phyloP scores from a whole-genome alignment of 1,140 invertebrate species.

The Bombyx mandarina region DNA sequence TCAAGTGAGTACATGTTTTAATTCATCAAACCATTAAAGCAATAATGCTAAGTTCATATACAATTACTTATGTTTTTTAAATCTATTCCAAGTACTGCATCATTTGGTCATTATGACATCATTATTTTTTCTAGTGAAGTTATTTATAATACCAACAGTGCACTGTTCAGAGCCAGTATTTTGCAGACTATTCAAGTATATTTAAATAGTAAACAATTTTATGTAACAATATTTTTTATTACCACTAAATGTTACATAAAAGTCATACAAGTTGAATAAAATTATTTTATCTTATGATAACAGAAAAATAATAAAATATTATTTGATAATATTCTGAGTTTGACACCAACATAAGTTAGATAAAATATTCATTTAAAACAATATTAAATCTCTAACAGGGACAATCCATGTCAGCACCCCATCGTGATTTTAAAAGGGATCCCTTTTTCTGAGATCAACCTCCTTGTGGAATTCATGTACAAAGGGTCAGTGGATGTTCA shows the following conservation, averaged over 20 bases:
- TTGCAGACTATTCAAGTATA: slow-evolving; percentile 9
- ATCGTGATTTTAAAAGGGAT: slow-evolving; percentile 81
- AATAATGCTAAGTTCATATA: slow-evolving; percentile 10
- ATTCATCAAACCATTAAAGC: slow-evolving; percentile 10
- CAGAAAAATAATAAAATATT: slow-evolving; percentile 22
- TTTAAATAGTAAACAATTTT: slow-evolving; percentile 12
- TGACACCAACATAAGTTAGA: slow-evolving; percentile 3
- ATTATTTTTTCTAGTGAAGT: slow-evolving; percentile 39
- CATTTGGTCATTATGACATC: slow-evolving; percentile 41
- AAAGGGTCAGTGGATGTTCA: slow-evolving; percentile 79
- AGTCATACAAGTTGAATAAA: slow-evolving; percentile 24
- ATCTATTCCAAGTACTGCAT: slow-evolving; percentile 18
- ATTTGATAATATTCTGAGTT: no score
- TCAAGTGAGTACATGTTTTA: slow-evolving; percentile 67
- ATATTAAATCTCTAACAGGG: slow-evolving; percentile 43
- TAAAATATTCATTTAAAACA: slow-evolving; percentile 12
- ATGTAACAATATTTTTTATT: slow-evolving; percentile 10
- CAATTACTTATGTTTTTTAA: slow-evolving; percentile 8
- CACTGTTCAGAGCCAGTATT: slow-evolving; percentile 20
- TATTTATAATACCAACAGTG: slow-evolving; percentile 30
- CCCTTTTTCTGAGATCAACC: slow-evolving; percentile 77
- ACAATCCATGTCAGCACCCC: slow-evolving; percentile 81
- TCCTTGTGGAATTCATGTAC: slow-evolving; percentile 82
- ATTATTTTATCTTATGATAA: slow-evolving; percentile 48
- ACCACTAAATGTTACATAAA: slow-evolving; percentile 22